phyloP scores from a whole-genome alignment of 2,113 vertebrate genomes.

The Malurus elegans region DNA sequence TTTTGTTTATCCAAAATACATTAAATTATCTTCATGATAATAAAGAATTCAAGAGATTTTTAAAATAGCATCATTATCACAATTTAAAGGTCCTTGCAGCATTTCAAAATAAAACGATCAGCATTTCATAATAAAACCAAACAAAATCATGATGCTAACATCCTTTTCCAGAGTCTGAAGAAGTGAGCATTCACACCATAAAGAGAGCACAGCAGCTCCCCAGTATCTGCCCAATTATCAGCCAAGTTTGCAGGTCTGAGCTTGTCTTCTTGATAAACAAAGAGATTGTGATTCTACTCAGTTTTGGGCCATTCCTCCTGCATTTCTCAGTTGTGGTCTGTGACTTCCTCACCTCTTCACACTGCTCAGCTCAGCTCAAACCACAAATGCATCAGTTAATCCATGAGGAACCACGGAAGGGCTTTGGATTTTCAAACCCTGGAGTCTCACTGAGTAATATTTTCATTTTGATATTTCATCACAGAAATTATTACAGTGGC shows the following conservation, averaged over 20 bases:
- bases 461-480: background rate
- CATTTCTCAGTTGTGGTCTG: background rate
- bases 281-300: background rate
- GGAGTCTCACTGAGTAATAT: background rate
- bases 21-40: background rate
- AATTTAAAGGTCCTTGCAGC: background rate
- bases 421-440: background rate
- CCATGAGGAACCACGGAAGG: background rate
- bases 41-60: background rate
- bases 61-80: background rate
- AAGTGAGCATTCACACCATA: background rate
- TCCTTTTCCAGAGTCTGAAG: background rate
- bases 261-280: background rate
- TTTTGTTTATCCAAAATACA: background rate
- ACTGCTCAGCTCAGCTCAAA: background rate
- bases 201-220: background rate
- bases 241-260: background rate
- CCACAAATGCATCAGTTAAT: background rate
- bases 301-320: background rate
- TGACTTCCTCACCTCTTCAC: background rate
- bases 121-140: background rate
- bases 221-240: background rate
- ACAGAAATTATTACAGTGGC: background rate
- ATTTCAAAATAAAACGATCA: background rate
- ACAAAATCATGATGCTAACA: background rate